Evolutionary conservation across 2,888 invertebrate species (phyloP).

Genomic region (Pasiphila rectangulata): DNA sequence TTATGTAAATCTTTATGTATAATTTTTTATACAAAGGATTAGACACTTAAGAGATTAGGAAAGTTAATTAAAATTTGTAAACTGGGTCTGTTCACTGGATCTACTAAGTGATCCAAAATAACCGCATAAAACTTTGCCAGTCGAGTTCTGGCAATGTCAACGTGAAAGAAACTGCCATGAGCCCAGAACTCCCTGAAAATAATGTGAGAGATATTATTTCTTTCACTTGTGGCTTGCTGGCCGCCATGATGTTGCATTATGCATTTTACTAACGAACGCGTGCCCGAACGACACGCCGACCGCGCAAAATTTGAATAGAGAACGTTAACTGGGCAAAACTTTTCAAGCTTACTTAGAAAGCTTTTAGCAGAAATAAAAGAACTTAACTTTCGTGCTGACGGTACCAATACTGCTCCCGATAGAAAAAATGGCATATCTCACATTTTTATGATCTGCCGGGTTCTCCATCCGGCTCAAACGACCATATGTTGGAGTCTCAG

Average conservation of each 20-base stretch:
- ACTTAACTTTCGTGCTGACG: slow-evolving; percentile 24
- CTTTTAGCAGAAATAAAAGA: slow-evolving; percentile 38
- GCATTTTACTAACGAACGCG: slow-evolving; percentile 74
- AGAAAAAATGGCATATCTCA: too few species aligned
- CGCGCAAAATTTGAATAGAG: slow-evolving; percentile 62
- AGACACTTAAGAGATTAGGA: too few species aligned
- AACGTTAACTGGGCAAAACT: slow-evolving; percentile 54
- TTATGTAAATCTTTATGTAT: too few species aligned
- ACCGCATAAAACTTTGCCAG: too few species aligned
- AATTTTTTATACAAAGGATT: too few species aligned
- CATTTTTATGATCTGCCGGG: too few species aligned
- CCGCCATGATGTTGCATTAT: slow-evolving; percentile 65
- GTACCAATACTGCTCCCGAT: slow-evolving; percentile 19
- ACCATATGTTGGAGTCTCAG: too few species aligned
- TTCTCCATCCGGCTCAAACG: too few species aligned
- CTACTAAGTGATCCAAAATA: too few species aligned
- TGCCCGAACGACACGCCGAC: slow-evolving; percentile 53
- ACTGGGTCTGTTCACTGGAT: too few species aligned
- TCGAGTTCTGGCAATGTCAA: too few species aligned
- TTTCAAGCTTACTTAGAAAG: slow-evolving; percentile 43
- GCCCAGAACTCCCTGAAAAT: slow-evolving; percentile 26
- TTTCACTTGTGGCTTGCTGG: slow-evolving; percentile 53
- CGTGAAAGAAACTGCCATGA: slow-evolving; percentile 28
- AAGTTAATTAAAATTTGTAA: too few species aligned
- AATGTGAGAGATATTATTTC: slow-evolving; percentile 45